Conservation (phyloP, 2,888 invertebrate species). For the Panzeria rudis region DNA sequence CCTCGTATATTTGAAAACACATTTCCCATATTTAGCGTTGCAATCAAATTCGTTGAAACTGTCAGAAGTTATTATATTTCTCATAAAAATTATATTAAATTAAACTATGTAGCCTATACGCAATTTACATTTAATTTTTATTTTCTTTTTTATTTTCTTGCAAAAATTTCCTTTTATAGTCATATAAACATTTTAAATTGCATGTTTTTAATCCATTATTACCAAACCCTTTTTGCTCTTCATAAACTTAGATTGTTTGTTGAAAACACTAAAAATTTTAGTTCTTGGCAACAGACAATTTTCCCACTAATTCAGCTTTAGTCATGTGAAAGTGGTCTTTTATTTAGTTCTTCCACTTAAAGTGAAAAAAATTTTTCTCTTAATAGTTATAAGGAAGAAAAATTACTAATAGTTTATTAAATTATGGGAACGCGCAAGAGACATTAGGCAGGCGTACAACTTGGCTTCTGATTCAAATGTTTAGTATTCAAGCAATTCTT, state of each 20-base stretch:
- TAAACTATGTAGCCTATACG: slow-evolving; percentile 6
- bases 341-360: slow-evolving; percentile 5
- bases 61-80: slow-evolving; percentile 7
- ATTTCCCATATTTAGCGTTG: background rate
- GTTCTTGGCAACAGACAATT: slow-evolving; percentile 31
- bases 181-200: slow-evolving; percentile 25
- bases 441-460: background rate
- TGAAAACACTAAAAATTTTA: background rate
- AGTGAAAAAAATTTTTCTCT: background rate
- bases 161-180: background rate
- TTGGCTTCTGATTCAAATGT: background rate
- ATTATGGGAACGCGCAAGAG: background rate
- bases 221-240: slow-evolving; percentile 28
- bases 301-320: slow-evolving; percentile 35
- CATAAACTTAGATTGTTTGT: background rate
- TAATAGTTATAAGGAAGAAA: background rate
- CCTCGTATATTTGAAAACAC: background rate
- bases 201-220: slow-evolving; percentile 44
- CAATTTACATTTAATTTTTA: slow-evolving; percentile 1
- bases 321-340: slow-evolving; percentile 6
- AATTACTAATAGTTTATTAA: background rate
- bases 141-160: background rate
- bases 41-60: slow-evolving; percentile 7
- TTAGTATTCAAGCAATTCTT: no score
- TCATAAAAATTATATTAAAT: slow-evolving; percentile 9